Evolutionary conservation across 2,888 invertebrate species (phyloP).

Genomic region (Agrilus biguttatus): DNA sequence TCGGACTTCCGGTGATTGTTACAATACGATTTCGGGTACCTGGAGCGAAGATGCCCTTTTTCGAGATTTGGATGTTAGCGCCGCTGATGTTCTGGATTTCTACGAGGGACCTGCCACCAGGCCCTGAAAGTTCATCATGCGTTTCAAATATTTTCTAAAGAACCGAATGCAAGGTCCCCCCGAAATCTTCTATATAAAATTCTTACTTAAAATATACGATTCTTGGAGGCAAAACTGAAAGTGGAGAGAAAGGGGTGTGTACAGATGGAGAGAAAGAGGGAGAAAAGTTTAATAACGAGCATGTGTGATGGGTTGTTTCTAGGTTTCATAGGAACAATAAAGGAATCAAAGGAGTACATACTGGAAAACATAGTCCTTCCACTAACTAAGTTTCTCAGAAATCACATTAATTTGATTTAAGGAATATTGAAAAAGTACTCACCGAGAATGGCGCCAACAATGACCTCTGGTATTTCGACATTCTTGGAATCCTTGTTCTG

Average conservation of each 20-base stretch:
- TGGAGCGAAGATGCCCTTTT: conserved; percentile 94
- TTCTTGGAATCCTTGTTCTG: conserved; percentile 69
- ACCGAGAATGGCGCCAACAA: conserved; percentile 95
- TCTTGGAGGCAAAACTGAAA: no score
- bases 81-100: conserved; percentile 96
- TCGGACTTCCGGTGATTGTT: conserved; percentile 81
- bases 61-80: conserved; percentile 96
- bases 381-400: no score
- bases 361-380: no score
- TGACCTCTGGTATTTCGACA: conserved; percentile 89
- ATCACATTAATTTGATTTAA: no score
- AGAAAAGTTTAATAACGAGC: no score
- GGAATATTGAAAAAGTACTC: conserved; percentile 15
- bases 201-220: no score
- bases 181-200: no score
- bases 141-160: conserved; percentile 2
- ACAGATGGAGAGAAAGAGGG: no score
- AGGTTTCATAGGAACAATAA: no score
- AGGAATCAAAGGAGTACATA: no score
- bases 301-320: no score
- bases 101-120: conserved; percentile 88
- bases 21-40: conserved; percentile 96
- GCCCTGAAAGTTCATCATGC: conserved; percentile 37
- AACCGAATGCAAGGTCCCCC: neutral
- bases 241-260: no score